Evolutionary conservation across 2,113 vertebrate species (phyloP), one percentile per base, ranked within the genome.

Genomic region (Eidolon helvum): DNA sequence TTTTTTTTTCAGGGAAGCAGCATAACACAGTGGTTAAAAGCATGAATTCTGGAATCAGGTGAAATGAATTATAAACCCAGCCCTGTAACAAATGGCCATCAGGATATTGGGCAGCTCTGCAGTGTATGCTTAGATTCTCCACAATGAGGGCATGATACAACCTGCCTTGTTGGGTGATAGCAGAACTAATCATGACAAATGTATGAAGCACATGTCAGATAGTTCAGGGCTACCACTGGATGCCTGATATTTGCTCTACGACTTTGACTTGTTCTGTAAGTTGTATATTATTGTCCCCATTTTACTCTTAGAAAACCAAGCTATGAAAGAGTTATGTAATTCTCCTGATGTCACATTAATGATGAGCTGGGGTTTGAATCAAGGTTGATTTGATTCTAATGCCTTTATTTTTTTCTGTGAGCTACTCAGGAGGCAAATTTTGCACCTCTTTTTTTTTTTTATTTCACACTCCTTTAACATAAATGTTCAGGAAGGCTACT

Each of bases 231-330:
- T 83, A 38, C 63, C 38, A 24, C 1, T 9, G 7, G 80, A 72
- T 50, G 26, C 26, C 48, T 74, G 66, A 22, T 57, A 7, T 90
- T 95, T 79, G 19, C 45, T 80, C 38, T 88, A 28, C 14, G 28
- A 55, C 8, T 69, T 26, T 91, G 77, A 85, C 21, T 33, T 69
- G n/a, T 2, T 83, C 38, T 92, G 30, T 28, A 55, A 38, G 9
- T 95, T 93, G 57, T 92, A 38, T 68, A 80, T 38, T 10, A 55
- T 30, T 12, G 24, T 65, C 28, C 9, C 28, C 21, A 84, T 55
- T 95, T 95, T 57, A 90, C 16, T 83, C 4, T 40, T 30, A 85
- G 28, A 35, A 87, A 96, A 87, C 50, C 50, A 93, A 92, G 7
- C 22, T 15, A 66, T 61, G 45, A 14, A 59, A 85, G 43, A 84